These are phyloP conservation scores for Ptyas mucosa DNA, from an alignment of 2,113 vertebrate genomes.

Conservation along the genomic window DNA sequence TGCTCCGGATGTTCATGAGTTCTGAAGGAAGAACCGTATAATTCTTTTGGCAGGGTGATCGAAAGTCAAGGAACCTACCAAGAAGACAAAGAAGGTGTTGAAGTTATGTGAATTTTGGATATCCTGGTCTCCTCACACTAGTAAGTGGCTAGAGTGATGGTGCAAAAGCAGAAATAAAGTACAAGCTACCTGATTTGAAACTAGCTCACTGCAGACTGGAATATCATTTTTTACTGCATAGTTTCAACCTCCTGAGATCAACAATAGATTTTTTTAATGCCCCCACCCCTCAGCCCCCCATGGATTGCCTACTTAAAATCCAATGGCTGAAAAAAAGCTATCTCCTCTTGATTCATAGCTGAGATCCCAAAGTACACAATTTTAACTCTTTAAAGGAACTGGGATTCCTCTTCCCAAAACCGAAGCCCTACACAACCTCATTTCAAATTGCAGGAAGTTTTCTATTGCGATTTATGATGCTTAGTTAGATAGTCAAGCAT, in stretches of 20 bases:
- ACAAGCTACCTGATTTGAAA: not conserved
- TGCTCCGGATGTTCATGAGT: constrained; percentile 57
- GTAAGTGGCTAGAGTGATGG: not conserved
- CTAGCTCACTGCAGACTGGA: not conserved
- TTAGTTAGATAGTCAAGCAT: not conserved
- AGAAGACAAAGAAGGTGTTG: not conserved
- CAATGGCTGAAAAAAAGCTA: too few relatives aligned
- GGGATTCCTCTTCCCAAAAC: not conserved
- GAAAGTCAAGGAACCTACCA: not conserved
- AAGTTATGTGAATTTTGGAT: not conserved
- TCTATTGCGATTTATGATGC: not conserved
- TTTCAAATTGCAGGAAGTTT: not conserved
- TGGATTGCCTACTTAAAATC: too few relatives aligned
- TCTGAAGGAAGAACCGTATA: constrained; percentile 25
- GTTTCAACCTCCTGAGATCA: not conserved
- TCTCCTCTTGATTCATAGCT: too few relatives aligned
- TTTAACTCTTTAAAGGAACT: not conserved
- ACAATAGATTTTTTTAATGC: too few relatives aligned
- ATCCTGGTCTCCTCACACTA: not conserved
- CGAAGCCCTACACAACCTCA: not conserved
- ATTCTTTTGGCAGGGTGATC: fast-evolving
- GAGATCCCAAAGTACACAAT: not conserved
- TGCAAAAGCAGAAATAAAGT: not conserved
- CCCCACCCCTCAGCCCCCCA: too few relatives aligned
- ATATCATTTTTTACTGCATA: too few relatives aligned